Percentiles rank a stretch among this genome's conserved stretches.
Evolutionary conservation across 2,797 vertebrate species (phyloP).

Genomic region (Malurus leucopterus): DNA sequence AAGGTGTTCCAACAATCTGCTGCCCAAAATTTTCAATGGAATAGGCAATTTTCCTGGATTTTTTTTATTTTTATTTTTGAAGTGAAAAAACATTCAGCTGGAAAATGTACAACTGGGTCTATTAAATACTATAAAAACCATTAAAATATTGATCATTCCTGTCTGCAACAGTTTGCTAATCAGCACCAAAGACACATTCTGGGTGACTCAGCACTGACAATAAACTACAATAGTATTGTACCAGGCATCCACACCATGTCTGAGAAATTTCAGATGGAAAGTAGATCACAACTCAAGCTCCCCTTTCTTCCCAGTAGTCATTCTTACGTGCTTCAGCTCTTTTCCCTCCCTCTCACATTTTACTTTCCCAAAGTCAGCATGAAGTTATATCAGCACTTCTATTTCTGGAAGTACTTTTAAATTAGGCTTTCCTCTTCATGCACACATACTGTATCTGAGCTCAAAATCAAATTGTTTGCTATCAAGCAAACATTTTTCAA

Average conservation of each 20-base stretch:
- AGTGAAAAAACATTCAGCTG: neutral
- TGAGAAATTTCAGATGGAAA: neutral
- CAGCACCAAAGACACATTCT: neutral
- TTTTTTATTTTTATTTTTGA: neutral
- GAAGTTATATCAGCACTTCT: neutral
- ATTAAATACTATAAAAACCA: neutral
- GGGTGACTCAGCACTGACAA: neutral
- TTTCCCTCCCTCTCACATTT: neutral
- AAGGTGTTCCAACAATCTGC: neutral
- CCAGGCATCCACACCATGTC: neutral
- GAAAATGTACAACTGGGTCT: neutral
- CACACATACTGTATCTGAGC: neutral
- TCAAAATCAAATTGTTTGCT: neutral
- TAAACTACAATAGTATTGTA: neutral
- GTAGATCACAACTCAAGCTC: neutral
- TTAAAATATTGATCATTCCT: neutral
- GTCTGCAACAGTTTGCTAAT: neutral
- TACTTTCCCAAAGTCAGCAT: neutral
- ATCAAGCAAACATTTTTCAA: neutral
- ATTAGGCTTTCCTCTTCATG: neutral
- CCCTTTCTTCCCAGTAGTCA: neutral
- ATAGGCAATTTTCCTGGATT: neutral
- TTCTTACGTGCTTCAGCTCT: neutral
- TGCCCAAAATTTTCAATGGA: neutral
- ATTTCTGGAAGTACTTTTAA: neutral